A percentile compares a stretch with the other conserved stretches of the same genome.
phyloP scores from a whole-genome alignment of 2,113 vertebrate genomes.

The Polyodon spathula region DNA sequence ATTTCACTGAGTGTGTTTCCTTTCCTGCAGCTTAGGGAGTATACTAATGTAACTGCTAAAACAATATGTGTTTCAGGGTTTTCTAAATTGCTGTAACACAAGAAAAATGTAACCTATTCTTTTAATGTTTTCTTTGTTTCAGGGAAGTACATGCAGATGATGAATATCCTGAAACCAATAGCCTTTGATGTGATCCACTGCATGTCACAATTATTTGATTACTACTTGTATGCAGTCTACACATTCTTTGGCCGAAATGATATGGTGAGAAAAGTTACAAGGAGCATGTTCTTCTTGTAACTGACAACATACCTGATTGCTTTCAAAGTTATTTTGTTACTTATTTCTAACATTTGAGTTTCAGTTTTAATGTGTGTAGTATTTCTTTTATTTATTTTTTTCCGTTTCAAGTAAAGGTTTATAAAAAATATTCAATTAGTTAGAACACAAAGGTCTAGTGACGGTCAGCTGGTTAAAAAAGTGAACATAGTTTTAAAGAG shows the following conservation, averaged over 20 bases:
- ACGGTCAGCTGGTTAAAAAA: too few species aligned
- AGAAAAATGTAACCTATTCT: neutral
- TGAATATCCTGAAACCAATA: conserved; percentile 96
- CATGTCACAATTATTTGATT: conserved; percentile 96
- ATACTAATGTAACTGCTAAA: too few species aligned
- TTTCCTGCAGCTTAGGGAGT: too few species aligned
- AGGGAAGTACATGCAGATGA: conserved; percentile 99
- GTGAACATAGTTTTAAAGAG: too few species aligned
- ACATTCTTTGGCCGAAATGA: conserved; percentile 95
- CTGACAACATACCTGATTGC: neutral
- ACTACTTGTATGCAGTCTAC: conserved; percentile 94
- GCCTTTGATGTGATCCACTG: conserved; percentile 98
- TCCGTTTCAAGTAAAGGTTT: too few species aligned
- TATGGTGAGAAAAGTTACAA: conserved; percentile 59
- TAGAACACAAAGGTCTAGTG: too few species aligned
- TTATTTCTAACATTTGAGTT: too few species aligned
- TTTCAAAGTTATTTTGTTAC: too few species aligned
- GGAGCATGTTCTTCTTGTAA: neutral
- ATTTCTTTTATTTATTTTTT: too few species aligned
- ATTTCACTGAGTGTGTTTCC: too few species aligned
- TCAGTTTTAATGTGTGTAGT: too few species aligned
- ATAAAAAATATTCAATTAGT: too few species aligned
- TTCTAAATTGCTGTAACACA: conserved; percentile 10
- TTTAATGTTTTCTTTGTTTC: conserved; percentile 29
- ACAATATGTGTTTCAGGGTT: neutral